phyloP scores from a whole-genome alignment of 1,140 invertebrate species.

The Mycetomoellerius zeteki region DNA sequence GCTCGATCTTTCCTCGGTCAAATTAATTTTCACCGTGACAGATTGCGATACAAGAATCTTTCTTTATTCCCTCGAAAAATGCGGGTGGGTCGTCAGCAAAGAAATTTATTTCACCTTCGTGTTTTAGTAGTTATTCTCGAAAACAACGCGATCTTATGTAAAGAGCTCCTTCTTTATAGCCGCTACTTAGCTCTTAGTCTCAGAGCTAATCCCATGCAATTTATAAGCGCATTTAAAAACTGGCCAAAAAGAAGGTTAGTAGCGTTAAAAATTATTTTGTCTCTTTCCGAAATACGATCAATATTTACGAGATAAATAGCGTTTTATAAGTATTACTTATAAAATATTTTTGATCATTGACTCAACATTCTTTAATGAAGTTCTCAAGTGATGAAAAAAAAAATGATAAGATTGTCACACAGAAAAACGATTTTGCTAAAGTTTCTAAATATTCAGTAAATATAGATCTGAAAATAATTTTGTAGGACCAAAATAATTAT shows the following conservation, averaged over 20 bases:
- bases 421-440: too few species aligned
- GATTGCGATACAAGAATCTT: not conserved
- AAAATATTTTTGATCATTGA: not conserved
- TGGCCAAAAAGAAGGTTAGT: constrained; percentile 58
- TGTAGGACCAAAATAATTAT: too few species aligned
- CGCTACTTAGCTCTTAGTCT: constrained; percentile 37
- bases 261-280: not conserved
- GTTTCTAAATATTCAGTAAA: too few species aligned
- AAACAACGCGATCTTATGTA: not conserved
- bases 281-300: not conserved
- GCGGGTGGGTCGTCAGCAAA: not conserved
- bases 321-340: not conserved
- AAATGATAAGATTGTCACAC: not conserved
- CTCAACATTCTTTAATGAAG: not conserved
- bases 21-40: constrained; percentile 16
- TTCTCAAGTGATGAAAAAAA: not conserved
- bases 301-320: not conserved
- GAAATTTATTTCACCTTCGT: not conserved
- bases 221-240: constrained; percentile 33
- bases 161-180: constrained; percentile 51
- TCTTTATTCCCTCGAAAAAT: not conserved
- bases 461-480: too few species aligned
- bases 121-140: not conserved
- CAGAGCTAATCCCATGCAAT: constrained; percentile 58
- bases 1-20: not conserved